Conservation (phyloP, 2,113 vertebrate species). For the Hippolais icterina region DNA sequence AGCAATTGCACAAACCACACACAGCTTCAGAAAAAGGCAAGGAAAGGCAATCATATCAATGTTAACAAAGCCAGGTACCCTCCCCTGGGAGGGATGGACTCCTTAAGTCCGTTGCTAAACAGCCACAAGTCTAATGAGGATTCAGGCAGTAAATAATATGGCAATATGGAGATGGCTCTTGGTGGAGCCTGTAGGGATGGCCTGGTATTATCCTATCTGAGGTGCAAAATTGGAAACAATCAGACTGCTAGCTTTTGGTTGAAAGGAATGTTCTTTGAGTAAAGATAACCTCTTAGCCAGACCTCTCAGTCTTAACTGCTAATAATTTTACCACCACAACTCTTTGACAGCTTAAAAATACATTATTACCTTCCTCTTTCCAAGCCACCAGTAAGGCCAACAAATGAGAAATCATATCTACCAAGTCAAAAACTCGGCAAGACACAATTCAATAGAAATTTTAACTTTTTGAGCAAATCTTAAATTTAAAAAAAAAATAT, state of each 20-base stretch:
- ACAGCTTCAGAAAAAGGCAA: not conserved
- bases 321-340: not conserved
- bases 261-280: not conserved
- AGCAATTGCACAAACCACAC: accelerated
- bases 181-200: not conserved
- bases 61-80: not conserved
- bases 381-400: not conserved
- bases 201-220: not conserved
- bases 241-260: not conserved
- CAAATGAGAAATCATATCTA: not conserved
- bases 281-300: not conserved
- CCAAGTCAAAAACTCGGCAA: not conserved
- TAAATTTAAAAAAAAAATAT: not conserved
- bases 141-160: not conserved
- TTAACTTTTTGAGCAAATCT: not conserved
- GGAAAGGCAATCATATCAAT: not conserved
- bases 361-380: not conserved
- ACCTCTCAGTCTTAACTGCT: not conserved
- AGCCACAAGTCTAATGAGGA: not conserved
- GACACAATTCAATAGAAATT: not conserved
- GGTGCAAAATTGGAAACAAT: not conserved
- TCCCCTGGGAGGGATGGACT: not conserved
- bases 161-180: not conserved
- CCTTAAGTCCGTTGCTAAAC: not conserved
- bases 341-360: not conserved